Conservation (phyloP, 1,140 invertebrate species). For the Saccostrea cuccullata region DNA sequence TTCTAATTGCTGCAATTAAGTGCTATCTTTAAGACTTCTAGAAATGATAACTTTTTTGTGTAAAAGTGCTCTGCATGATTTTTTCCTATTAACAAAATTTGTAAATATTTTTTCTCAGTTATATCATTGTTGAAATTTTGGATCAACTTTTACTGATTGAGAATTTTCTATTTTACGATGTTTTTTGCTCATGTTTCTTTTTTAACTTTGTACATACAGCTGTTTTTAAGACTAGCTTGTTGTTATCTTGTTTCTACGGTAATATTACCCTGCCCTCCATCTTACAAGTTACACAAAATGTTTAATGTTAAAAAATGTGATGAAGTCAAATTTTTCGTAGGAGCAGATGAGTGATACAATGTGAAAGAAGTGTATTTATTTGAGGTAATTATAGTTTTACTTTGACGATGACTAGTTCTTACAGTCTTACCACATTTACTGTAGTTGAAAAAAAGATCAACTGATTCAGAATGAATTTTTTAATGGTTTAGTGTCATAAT, state of each 20-base stretch:
- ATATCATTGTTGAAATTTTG: slow-evolving; percentile 19
- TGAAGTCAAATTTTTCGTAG: too few relatives aligned
- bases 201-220: slow-evolving; percentile 3
- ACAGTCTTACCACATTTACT: too few relatives aligned
- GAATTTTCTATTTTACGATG: slow-evolving; percentile 22
- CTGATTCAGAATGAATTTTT: too few relatives aligned
- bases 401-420: too few relatives aligned
- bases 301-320: too few relatives aligned
- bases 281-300: too few relatives aligned
- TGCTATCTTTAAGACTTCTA: neutral
- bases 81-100: neutral
- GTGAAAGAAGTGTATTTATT: too few relatives aligned
- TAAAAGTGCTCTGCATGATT: neutral
- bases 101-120: neutral
- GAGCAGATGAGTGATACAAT: too few relatives aligned
- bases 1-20: slow-evolving; percentile 12
- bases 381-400: too few relatives aligned
- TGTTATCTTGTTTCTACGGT: neutral
- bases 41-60: neutral
- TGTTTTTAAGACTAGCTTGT: slow-evolving; percentile 1
- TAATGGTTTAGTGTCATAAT: too few relatives aligned
- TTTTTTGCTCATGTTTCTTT: neutral
- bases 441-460: too few relatives aligned
- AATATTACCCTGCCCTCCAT: too few relatives aligned
- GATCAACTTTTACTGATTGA: neutral